Percentiles rank a stretch among this genome's conserved stretches.
Evolutionary conservation across 2,113 vertebrate species (phyloP).

Genomic region (Sus scrofa): DNA sequence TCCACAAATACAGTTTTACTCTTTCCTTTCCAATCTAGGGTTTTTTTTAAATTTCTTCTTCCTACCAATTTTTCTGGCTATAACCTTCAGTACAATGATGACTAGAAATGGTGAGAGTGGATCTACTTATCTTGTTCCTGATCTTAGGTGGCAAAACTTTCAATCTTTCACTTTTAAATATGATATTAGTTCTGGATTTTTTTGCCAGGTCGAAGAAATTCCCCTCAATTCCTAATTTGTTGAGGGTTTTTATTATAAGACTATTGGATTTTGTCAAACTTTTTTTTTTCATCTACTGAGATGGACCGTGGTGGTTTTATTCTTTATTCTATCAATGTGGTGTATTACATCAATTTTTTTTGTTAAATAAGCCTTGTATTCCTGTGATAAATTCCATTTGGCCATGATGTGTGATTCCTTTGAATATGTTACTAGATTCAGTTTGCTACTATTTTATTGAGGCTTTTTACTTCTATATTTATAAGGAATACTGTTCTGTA

Average conservation of each 20-base stretch:
- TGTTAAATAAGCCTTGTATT: not conserved
- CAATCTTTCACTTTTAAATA: not conserved
- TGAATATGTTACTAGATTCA: not conserved
- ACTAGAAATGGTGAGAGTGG: not conserved
- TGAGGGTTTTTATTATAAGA: not conserved
- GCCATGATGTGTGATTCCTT: not conserved
- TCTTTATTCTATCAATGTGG: not conserved
- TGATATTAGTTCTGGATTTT: not conserved
- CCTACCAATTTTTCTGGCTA: not conserved
- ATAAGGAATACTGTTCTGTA: not conserved
- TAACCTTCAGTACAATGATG: not conserved
- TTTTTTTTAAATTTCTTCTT: not conserved
- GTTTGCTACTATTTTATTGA: not conserved
- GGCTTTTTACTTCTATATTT: not conserved
- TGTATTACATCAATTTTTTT: not conserved
- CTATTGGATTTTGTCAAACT: not conserved
- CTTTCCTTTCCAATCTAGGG: not conserved
- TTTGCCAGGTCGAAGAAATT: slow-evolving; percentile 34
- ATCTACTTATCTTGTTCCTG: not conserved
- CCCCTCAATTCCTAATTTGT: not conserved
- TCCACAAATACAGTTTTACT: not conserved
- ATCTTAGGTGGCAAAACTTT: not conserved
- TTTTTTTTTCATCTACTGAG: slow-evolving; percentile 1
- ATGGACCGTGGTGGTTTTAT: not conserved
- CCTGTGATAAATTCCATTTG: not conserved